These are phyloP conservation scores for Nyctibius grandis DNA, from an alignment of 2,797 vertebrate genomes.

Conservation along the genomic window DNA sequence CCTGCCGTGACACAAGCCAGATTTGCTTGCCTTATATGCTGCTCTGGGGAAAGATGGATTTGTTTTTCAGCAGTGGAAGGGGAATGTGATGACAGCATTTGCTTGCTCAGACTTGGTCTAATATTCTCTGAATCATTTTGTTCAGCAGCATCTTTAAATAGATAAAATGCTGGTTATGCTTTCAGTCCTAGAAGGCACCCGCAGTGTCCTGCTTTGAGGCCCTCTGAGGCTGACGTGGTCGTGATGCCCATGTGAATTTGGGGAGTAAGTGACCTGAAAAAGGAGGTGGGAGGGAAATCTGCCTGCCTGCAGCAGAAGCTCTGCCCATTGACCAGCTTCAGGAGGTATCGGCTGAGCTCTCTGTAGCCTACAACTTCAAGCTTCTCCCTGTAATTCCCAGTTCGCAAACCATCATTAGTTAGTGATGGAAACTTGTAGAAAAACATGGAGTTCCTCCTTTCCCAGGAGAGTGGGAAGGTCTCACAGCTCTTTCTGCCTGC, in stretches of 20 bases:
- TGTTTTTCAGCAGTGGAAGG: constrained; percentile 36
- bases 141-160: background rate
- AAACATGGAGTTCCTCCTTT: background rate
- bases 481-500: background rate
- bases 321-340: background rate
- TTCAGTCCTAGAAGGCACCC: background rate
- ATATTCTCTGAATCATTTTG: background rate
- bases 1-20: constrained; percentile 25
- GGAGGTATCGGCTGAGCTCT: background rate
- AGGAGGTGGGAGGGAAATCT: background rate
- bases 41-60: constrained; percentile 16
- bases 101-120: background rate
- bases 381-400: background rate
- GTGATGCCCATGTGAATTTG: background rate
- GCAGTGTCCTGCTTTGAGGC: constrained; percentile 5
- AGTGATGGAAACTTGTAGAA: background rate
- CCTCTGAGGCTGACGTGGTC: background rate
- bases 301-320: background rate
- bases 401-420: background rate
- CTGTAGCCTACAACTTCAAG: background rate
- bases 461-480: background rate
- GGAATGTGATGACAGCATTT: constrained; percentile 32
- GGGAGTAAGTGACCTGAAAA: constrained; percentile 4
- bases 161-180: background rate
- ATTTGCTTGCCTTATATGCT: constrained; percentile 37